Evolutionary conservation across 2,888 invertebrate species (phyloP).

Genomic region (Conchocele bisecta): DNA sequence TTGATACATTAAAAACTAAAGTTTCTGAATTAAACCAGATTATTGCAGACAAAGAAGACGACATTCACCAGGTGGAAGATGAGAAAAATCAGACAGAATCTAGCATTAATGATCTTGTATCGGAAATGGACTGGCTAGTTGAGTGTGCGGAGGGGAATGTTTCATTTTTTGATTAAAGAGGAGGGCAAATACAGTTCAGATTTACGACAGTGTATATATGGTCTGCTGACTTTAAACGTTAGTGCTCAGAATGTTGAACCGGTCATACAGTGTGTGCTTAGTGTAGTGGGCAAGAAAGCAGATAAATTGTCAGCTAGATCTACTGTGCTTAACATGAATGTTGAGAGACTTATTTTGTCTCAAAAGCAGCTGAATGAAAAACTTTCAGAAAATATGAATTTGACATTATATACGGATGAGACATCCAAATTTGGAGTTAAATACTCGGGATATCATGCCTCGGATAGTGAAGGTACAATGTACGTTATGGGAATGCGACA

Average conservation of each 20-base stretch:
- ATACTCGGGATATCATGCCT: slow-evolving; percentile 32
- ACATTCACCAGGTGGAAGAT: too few species aligned
- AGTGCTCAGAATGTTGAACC: slow-evolving; percentile 7
- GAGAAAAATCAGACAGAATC: too few species aligned
- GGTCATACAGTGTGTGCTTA: slow-evolving; percentile 35
- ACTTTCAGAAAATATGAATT: slow-evolving; percentile 9
- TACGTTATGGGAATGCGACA: slow-evolving; percentile 38
- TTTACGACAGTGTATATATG: slow-evolving; percentile 28
- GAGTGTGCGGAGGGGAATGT: too few species aligned
- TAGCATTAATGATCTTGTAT: too few species aligned
- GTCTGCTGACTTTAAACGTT: slow-evolving; percentile 19
- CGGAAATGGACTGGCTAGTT: too few species aligned
- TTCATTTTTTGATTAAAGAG: too few species aligned
- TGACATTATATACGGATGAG: slow-evolving; percentile 38
- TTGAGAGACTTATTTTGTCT: slow-evolving; percentile 27
- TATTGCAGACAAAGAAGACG: too few species aligned
- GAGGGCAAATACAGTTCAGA: slow-evolving; percentile 20
- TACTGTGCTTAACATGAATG: slow-evolving; percentile 32
- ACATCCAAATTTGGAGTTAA: slow-evolving; percentile 40
- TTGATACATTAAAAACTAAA: too few species aligned
- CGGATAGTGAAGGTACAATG: slow-evolving; percentile 19
- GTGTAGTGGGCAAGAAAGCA: slow-evolving; percentile 3
- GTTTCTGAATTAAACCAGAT: too few species aligned
- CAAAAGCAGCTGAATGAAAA: slow-evolving; percentile 35
- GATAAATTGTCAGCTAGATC: slow-evolving; percentile 32